These are phyloP conservation scores for Parnassius mnemosyne DNA, from an alignment of 2,888 invertebrate genomes.

Conservation along the genomic window DNA sequence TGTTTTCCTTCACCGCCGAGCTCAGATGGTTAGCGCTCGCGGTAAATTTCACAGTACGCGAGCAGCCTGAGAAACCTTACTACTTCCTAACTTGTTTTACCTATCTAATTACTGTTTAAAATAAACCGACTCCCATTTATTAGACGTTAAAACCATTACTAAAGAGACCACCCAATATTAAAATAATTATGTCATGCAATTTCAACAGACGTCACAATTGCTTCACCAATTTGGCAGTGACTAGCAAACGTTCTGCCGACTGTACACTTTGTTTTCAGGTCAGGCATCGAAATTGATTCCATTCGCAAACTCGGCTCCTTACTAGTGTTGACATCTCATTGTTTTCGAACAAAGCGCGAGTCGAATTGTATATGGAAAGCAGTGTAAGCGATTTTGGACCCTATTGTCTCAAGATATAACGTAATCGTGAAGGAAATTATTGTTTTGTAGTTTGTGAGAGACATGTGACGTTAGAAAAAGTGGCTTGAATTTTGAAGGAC, in stretches of 20 bases:
- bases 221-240: neutral
- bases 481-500: constrained; percentile 11
- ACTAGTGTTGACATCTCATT: constrained; percentile 46
- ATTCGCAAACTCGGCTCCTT: constrained; percentile 47
- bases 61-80: no score
- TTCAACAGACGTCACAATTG: neutral
- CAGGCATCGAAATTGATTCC: constrained; percentile 25
- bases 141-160: no score
- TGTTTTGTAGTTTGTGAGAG: constrained; percentile 14
- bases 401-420: constrained; percentile 4
- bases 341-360: constrained; percentile 47
- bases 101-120: no score
- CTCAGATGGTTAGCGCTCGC: no score
- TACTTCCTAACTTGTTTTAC: no score
- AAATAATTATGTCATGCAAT: neutral
- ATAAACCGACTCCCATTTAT: no score
- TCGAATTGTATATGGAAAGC: constrained; percentile 21
- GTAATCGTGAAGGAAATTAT: constrained; percentile 12
- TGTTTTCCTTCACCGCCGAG: no score
- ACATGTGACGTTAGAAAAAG: constrained; percentile 9
- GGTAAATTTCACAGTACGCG: no score
- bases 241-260: neutral
- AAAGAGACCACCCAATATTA: no score
- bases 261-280: constrained; percentile 17
- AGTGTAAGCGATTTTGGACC: constrained; percentile 14